Evolutionary conservation across 2,888 invertebrate species (phyloP).

Genomic region (Caenorhabditis sp.): DNA sequence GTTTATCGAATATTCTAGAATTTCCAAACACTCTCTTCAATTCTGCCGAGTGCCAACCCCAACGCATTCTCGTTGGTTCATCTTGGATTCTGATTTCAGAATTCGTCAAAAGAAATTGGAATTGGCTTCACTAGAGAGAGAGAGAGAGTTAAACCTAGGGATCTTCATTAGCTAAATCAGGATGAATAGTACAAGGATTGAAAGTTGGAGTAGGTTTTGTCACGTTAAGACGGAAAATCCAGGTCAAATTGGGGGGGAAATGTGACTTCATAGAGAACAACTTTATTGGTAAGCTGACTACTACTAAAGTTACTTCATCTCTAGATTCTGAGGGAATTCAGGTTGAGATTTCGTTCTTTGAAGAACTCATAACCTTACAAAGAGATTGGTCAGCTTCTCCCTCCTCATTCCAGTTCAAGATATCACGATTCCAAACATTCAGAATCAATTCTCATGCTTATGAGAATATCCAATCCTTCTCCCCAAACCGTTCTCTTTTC

Average conservation of each 20-base stretch:
- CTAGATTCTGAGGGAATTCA: too few species aligned
- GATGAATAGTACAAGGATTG: neutral
- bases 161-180: constrained; percentile 8
- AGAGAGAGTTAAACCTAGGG: neutral
- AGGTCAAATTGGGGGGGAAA: too few species aligned
- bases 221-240: neutral
- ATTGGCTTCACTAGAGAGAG: neutral
- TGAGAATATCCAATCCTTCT: neutral
- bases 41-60: neutral
- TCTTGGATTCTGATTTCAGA: constrained; percentile 24
- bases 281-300: too few species aligned
- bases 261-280: too few species aligned
- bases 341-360: too few species aligned
- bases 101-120: neutral
- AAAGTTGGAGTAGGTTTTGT: neutral
- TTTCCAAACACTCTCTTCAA: constrained; percentile 9
- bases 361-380: too few species aligned
- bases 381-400: too few species aligned
- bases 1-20: constrained; percentile 28
- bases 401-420: neutral
- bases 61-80: neutral
- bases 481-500: constrained; percentile 29
- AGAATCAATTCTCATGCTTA: constrained; percentile 6
- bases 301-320: too few species aligned
- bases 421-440: neutral